Percentiles rank a stretch among this genome's conserved stretches.
Evolutionary conservation across 2,113 vertebrate genomes (phyloP).

Genomic region (Eonycteris spelaea): DNA sequence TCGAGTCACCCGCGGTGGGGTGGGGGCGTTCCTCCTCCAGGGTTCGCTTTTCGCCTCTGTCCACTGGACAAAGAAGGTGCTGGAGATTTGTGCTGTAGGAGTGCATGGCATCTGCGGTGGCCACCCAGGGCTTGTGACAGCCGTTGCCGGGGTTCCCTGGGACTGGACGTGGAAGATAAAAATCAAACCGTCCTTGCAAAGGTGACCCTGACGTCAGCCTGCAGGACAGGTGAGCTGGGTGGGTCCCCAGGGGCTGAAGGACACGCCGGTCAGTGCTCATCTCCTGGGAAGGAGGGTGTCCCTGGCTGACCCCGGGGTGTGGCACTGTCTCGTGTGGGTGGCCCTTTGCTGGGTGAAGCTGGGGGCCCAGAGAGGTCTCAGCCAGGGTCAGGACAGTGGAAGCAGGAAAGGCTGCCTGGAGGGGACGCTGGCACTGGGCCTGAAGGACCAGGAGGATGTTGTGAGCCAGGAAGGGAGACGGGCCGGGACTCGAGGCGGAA

Average conservation of each 20-base stretch:
- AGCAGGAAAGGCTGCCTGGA: not conserved
- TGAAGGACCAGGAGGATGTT: not conserved
- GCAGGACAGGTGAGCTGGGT: conserved; percentile 49
- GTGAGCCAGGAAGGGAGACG: not conserved
- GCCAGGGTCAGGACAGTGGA: not conserved
- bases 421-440: not conserved
- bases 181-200: conserved; percentile 57
- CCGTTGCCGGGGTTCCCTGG: not conserved
- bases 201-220: conserved; percentile 68
- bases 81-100: not conserved
- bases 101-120: not conserved
- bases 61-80: not conserved
- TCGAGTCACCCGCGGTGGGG: not conserved
- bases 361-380: not conserved
- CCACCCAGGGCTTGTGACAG: rapidly evolving
- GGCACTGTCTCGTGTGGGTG: not conserved
- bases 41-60: not conserved
- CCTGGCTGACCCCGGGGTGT: conserved; percentile 21
- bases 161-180: not conserved
- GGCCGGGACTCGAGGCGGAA: not conserved
- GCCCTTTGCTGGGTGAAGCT: not conserved
- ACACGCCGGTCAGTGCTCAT: rapidly evolving
- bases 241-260: conserved; percentile 11
- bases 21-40: not conserved
- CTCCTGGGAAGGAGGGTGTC: conserved; percentile 30